These are phyloP conservation scores for Copsychus sechellarum DNA, from an alignment of 2,113 vertebrate genomes.

Conservation along the genomic window DNA sequence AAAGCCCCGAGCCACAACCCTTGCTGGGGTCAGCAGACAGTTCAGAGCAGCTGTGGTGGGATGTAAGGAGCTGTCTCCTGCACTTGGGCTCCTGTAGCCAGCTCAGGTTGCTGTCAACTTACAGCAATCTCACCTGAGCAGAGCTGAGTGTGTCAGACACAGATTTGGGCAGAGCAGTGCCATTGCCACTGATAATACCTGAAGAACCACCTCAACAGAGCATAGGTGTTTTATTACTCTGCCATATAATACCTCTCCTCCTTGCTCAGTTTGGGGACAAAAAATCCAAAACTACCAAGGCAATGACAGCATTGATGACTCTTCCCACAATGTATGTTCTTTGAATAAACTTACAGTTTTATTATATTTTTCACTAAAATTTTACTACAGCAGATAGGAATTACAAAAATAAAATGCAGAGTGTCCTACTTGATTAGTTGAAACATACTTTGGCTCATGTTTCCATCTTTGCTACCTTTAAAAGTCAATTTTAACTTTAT, in stretches of 20 bases:
- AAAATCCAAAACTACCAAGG: neutral
- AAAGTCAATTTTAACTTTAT: neutral
- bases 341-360: neutral
- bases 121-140: neutral
- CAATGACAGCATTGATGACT: neutral
- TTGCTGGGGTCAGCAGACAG: neutral
- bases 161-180: neutral
- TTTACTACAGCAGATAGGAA: neutral
- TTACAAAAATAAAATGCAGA: neutral
- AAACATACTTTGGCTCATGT: neutral
- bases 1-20: fast-evolving
- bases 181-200: neutral
- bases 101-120: neutral
- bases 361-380: neutral
- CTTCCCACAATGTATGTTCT: neutral
- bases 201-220: neutral
- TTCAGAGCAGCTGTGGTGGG: neutral
- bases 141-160: neutral
- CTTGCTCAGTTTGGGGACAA: neutral
- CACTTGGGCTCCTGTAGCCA: neutral
- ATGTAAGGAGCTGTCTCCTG: neutral
- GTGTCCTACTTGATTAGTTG: neutral
- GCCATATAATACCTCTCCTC: neutral
- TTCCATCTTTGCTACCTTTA: neutral
- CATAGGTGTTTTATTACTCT: neutral